Conservation (phyloP, 2,113 vertebrate genomes). For the Bostrychus sinensis region DNA sequence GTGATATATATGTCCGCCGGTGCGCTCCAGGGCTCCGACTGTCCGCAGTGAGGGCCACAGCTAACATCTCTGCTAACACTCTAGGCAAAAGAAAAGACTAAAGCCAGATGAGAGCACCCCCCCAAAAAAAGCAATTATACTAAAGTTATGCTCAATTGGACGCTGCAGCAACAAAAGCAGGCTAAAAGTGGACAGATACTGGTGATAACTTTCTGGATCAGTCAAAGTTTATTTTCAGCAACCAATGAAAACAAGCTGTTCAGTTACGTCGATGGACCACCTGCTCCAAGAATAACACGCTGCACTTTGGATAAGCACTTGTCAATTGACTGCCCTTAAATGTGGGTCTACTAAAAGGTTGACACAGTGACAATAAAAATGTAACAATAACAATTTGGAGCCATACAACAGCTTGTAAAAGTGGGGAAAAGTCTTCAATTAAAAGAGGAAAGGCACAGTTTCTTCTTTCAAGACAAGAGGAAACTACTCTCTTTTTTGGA, state of each 20-base stretch:
- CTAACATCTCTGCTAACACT: slow-evolving; percentile 54
- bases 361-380: background rate
- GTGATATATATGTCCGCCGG: slow-evolving; percentile 87
- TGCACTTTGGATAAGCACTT: slow-evolving; percentile 3
- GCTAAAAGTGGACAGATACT: slow-evolving; percentile 35
- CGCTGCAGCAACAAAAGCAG: slow-evolving; percentile 35
- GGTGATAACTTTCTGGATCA: slow-evolving; percentile 37
- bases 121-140: slow-evolving; percentile 41
- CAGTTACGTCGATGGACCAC: slow-evolving; percentile 24
- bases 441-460: no score
- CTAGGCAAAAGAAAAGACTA: slow-evolving; percentile 21
- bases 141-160: slow-evolving; percentile 54
- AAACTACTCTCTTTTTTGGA: no score
- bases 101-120: slow-evolving; percentile 26
- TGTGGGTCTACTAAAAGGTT: background rate
- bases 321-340: slow-evolving; percentile 12
- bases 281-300: slow-evolving; percentile 30
- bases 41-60: slow-evolving; percentile 49
- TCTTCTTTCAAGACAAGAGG: no score
- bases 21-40: slow-evolving; percentile 81
- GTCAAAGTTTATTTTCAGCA: slow-evolving; percentile 54
- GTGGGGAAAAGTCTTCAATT: no score
- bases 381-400: background rate
- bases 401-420: background rate
- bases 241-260: slow-evolving; percentile 37